Evolutionary conservation across 2,797 vertebrate species (phyloP).

Genomic region (Chiloscyllium punctatum): DNA sequence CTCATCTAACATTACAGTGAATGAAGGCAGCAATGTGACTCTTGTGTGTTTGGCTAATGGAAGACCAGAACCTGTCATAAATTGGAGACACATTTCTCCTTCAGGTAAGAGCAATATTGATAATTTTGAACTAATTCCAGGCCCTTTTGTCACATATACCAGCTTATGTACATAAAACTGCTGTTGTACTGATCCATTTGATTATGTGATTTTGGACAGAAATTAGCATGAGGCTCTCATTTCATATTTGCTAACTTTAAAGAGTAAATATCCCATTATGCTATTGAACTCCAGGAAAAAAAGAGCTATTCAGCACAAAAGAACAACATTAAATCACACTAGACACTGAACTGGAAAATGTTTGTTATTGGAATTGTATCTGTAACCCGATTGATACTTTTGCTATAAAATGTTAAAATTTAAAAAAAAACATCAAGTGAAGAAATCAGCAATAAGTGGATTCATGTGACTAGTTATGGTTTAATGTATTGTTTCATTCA

Average conservation of each 20-base stretch:
- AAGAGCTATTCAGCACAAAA: not conserved
- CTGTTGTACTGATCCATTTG: not conserved
- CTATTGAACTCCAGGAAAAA: too few relatives aligned
- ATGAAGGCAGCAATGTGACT: slow-evolving; percentile 66
- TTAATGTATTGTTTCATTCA: not conserved
- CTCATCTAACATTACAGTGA: slow-evolving; percentile 67
- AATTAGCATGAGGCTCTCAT: not conserved
- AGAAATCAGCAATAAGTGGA: too few relatives aligned
- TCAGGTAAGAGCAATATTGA: slow-evolving; percentile 58
- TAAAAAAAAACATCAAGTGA: too few relatives aligned
- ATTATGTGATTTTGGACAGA: not conserved
- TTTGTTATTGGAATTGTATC: not conserved
- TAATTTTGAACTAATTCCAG: not conserved
- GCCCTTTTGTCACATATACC: not conserved
- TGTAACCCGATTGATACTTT: not conserved
- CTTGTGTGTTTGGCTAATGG: slow-evolving; percentile 70
- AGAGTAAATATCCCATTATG: not conserved
- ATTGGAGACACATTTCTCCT: slow-evolving; percentile 70
- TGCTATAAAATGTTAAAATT: not conserved
- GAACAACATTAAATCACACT: not conserved
- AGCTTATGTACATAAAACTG: too few relatives aligned
- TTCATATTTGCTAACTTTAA: not conserved
- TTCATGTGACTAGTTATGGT: too few relatives aligned
- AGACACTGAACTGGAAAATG: not conserved
- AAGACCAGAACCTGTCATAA: slow-evolving; percentile 67